Base-by-base conservation (phyloP, 2,113 vertebrate genomes). In the Silurus glanis region DNA sequence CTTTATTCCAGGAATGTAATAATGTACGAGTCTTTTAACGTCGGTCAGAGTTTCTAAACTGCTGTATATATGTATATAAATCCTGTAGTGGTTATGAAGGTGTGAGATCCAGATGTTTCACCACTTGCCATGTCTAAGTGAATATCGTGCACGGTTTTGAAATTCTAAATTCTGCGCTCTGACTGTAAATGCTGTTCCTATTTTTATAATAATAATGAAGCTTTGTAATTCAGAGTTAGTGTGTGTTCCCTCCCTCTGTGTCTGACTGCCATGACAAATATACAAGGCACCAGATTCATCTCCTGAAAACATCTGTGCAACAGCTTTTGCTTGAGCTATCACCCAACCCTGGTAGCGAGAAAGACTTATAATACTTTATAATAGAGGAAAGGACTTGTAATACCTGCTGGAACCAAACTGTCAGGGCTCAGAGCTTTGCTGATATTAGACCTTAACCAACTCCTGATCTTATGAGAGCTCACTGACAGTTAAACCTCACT, bases 261-360 rank as follows among this genome's bases (percentile, higher is more conserved):
- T 87, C 82, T 84, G 89, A 87, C 78, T 87, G 87, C 93, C 92
- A 91, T 91, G 89, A 92, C 91, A 92, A 94, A 93, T 93, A 92
- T 91, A 93, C 92, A 93, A 87, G 91, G 88, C 89, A 93, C 88
- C 89, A 91, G 83, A 61, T 92, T 95, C 89, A 86, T 74, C 90
- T 94, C 89, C 67, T 81, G 2, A 58, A 89, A 67, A 93, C 94
- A 95, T 95, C 94, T 95, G 94, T 91, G 91, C 84, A 88, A 91
- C 95, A 95, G 93, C 92, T 94, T 95, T 87, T 92, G 87, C 91
- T 89, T 87, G 90, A 92, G 90, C 92, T 93, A 91, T 76, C 55
- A 71, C n/a, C 51, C 45, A 74, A 59, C 62, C 9, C 21, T 9
- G 6, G 55, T 0, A 47, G 53, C 56, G 47, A 80, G 51, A 59